These are phyloP conservation scores for Austrofundulus limnaeus DNA, from an alignment of 2,113 vertebrate species.

Conservation along the genomic window DNA sequence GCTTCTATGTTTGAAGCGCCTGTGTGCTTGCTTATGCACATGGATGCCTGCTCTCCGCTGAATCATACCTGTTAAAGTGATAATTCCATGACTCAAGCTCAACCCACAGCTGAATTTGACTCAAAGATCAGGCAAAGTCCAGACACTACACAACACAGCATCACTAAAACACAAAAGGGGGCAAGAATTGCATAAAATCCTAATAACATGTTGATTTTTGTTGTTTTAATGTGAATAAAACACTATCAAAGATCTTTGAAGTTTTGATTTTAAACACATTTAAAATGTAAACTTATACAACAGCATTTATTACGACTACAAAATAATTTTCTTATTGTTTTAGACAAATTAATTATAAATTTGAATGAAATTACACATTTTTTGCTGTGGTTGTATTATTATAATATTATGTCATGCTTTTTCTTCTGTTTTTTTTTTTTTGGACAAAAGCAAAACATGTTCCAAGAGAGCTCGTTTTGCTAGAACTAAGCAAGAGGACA, in stretches of 20 bases:
- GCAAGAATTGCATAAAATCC: constrained; percentile 16
- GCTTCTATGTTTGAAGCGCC: neutral
- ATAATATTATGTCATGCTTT: neutral
- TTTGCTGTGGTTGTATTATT: neutral
- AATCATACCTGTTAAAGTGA: constrained; percentile 72
- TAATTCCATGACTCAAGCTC: constrained; percentile 62
- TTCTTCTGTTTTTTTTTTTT: constrained; percentile 6
- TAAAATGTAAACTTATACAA: neutral
- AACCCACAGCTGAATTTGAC: constrained; percentile 54
- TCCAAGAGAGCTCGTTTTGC: constrained; percentile 57
- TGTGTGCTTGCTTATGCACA: constrained; percentile 27
- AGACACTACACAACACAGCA: constrained; percentile 46
- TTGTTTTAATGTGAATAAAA: constrained; percentile 6
- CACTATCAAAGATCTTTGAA: neutral
- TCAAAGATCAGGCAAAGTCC: constrained; percentile 64
- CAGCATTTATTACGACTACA: no score
- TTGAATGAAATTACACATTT: neutral
- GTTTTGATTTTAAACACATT: accelerated
- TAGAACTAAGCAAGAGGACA: constrained; percentile 66
- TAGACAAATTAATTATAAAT: no score
- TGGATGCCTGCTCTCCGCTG: constrained; percentile 32
- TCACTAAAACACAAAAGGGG: constrained; percentile 45
- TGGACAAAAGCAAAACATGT: constrained; percentile 55
- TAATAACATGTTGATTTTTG: constrained; percentile 36
- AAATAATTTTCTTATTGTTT: no score